A percentile compares a stretch with the other conserved stretches of the same genome.
Conservation (phyloP, 1,140 invertebrate genomes). For the Leptopilina boulardi region DNA sequence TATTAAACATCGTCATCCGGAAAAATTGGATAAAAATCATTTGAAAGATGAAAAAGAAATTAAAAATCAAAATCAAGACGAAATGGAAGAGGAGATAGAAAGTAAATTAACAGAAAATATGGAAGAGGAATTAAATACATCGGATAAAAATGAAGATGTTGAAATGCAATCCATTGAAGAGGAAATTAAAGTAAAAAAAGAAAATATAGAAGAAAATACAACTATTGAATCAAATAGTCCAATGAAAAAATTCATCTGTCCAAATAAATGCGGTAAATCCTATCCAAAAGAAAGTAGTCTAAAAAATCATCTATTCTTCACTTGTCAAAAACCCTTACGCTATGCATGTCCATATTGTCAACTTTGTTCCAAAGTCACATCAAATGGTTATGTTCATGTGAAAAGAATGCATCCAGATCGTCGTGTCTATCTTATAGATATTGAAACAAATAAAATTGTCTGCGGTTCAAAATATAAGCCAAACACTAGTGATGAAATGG, state of each 20-base stretch:
- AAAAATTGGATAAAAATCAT: neutral
- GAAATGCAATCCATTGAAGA: neutral
- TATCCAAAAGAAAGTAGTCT: slow-evolving; percentile 43
- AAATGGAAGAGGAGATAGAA: neutral
- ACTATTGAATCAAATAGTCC: neutral
- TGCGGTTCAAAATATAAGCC: neutral
- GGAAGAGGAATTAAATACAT: neutral
- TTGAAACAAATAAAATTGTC: slow-evolving; percentile 5
- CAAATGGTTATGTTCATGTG: slow-evolving; percentile 41
- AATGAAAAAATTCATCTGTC: neutral
- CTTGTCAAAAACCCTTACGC: slow-evolving; percentile 65
- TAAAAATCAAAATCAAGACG: neutral
- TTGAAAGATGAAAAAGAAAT: neutral
- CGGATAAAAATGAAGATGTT: neutral
- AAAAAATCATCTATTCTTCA: slow-evolving; percentile 70
- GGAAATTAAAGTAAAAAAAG: neutral
- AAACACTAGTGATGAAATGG: neutral
- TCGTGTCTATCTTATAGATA: slow-evolving; percentile 34
- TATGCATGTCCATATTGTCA: slow-evolving; percentile 70
- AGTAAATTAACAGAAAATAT: neutral
- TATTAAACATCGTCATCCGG: neutral
- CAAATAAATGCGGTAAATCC: neutral
- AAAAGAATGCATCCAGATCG: slow-evolving; percentile 40
- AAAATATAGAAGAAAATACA: neutral
- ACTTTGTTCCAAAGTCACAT: slow-evolving; percentile 18